These are phyloP conservation scores for Ciconia boyciana DNA, from an alignment of 2,113 vertebrate species.

Conservation along the genomic window DNA sequence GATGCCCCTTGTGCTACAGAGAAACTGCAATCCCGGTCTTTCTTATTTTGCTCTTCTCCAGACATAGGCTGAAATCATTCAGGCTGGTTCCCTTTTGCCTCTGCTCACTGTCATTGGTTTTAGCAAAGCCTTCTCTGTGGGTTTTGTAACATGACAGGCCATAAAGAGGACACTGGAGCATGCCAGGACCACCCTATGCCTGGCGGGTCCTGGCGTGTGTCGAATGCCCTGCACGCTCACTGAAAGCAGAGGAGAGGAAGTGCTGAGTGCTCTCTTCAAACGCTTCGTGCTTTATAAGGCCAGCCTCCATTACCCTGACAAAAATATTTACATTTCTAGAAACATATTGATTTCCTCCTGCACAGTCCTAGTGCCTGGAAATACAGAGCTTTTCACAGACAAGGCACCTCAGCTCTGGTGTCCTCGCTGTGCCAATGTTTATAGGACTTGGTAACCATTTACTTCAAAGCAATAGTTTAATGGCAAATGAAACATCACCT, in stretches of 20 bases:
- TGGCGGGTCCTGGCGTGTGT: neutral
- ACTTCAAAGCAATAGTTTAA: conserved; percentile 2
- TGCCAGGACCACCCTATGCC: neutral
- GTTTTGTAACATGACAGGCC: neutral
- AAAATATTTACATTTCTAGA: conserved; percentile 19
- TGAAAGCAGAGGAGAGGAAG: neutral
- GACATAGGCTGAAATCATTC: neutral
- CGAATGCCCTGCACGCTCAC: accelerated
- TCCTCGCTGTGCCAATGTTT: neutral
- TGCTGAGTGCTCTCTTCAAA: neutral
- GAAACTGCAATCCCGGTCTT: neutral
- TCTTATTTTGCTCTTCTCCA: neutral
- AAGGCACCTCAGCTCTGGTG: neutral
- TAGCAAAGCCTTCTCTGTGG: neutral
- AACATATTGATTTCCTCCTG: neutral
- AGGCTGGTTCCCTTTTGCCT: neutral
- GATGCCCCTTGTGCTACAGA: neutral
- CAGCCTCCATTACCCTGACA: neutral
- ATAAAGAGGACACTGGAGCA: neutral
- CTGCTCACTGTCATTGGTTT: neutral
- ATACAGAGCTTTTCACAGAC: neutral
- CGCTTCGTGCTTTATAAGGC: neutral
- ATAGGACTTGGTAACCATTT: neutral
- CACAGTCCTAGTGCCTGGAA: neutral
- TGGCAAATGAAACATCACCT: neutral